phyloP scores from a whole-genome alignment of 1,140 invertebrate genomes.

The Prorops nasuta region DNA sequence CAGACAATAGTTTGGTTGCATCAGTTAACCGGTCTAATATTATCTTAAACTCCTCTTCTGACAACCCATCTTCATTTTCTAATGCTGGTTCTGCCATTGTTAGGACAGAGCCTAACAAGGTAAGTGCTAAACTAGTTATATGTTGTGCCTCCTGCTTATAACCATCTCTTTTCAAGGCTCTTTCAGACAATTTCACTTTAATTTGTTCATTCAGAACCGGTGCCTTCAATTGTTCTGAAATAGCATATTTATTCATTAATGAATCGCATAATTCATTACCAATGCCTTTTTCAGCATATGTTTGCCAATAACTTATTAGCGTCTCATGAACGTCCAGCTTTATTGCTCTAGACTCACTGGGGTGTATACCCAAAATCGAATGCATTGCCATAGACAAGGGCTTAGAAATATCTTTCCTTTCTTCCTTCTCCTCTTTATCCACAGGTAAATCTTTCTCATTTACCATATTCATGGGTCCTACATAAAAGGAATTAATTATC shows the following conservation, averaged over 20 bases:
- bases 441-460: too few species aligned
- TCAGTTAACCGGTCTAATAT: neutral
- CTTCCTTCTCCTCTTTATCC: too few species aligned
- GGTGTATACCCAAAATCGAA: slow-evolving; percentile 1
- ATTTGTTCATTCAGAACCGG: slow-evolving; percentile 8
- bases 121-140: neutral
- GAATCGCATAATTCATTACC: neutral
- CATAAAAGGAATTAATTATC: too few species aligned
- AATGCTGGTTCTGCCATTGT: neutral
- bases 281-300: neutral
- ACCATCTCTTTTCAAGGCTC: slow-evolving; percentile 6
- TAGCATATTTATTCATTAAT: neutral
- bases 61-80: neutral
- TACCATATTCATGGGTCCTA: too few species aligned
- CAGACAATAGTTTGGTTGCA: neutral
- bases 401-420: too few species aligned
- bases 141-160: neutral
- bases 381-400: too few species aligned
- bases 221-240: slow-evolving; percentile 6
- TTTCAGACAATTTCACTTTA: slow-evolving; percentile 1
- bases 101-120: neutral
- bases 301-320: neutral
- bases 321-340: neutral
- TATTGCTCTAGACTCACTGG: neutral
- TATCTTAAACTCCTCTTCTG: neutral